Conservation (phyloP, 2,113 vertebrate species). For the Petaurus breviceps region DNA sequence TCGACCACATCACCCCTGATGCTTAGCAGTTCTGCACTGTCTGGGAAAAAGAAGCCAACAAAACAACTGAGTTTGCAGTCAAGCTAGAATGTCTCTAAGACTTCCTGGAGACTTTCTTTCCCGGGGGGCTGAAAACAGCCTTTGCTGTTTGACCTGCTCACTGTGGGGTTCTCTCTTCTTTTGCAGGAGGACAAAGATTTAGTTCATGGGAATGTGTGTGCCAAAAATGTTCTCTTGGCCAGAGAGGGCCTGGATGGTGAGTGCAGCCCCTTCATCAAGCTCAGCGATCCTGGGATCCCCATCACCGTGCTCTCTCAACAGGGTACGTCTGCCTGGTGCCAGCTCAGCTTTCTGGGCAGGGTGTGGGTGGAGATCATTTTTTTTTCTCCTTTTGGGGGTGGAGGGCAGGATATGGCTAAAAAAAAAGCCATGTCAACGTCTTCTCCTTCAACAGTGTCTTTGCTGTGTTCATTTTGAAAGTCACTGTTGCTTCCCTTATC, state of each 20-base stretch:
- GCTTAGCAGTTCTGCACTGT: not conserved
- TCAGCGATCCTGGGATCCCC: constrained; percentile 97
- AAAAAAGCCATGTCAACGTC: not conserved
- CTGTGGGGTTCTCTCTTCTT: not conserved
- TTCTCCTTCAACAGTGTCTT: not conserved
- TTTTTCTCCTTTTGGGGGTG: not conserved
- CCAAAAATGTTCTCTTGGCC: constrained; percentile 96
- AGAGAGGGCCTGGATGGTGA: constrained; percentile 90
- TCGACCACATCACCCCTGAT: not conserved
- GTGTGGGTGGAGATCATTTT: not conserved
- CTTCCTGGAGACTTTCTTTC: not conserved
- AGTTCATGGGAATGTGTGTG: constrained; percentile 96
- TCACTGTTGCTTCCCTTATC: not conserved
- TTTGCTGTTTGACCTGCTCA: not conserved
- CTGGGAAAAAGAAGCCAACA: not conserved
- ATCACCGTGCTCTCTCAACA: constrained; percentile 93
- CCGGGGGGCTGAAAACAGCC: not conserved
- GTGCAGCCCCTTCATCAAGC: constrained; percentile 96
- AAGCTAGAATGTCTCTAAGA: not conserved
- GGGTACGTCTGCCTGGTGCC: constrained; percentile 82
- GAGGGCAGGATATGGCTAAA: not conserved
- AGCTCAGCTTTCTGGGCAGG: not conserved
- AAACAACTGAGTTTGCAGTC: not conserved
- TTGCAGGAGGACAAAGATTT: constrained; percentile 96
- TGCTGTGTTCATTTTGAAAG: not conserved